Percentiles rank a stretch among this genome's conserved stretches.
Evolutionary conservation across 2,797 vertebrate genomes (phyloP).

Genomic region (Phrynocephalus vlangalii): DNA sequence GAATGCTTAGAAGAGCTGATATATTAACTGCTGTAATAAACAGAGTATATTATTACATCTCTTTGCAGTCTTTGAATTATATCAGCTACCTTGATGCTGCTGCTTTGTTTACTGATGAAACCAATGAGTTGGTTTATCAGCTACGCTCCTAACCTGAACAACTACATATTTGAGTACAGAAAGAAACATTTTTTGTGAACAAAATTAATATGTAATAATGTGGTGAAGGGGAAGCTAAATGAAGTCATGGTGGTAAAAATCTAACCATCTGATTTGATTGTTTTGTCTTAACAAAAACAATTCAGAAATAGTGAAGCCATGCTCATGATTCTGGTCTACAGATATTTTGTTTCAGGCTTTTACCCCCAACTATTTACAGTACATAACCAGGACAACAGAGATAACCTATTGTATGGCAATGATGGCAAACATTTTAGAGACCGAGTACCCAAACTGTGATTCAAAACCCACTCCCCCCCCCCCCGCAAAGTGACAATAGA

Average conservation of each 20-base stretch:
- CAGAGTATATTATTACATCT: conserved; percentile 40
- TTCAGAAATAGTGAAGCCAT: background rate
- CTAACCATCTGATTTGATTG: background rate
- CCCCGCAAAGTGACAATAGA: too few species aligned
- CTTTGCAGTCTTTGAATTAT: background rate
- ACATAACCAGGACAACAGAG: background rate
- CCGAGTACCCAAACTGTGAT: too few species aligned
- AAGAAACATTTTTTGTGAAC: background rate
- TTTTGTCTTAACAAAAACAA: background rate
- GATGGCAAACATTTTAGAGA: too few species aligned
- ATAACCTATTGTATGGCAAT: too few species aligned
- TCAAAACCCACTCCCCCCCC: too few species aligned
- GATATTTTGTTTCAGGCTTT: too few species aligned
- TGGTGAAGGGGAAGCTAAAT: background rate
- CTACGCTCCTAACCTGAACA: conserved; percentile 11
- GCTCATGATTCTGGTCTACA: background rate
- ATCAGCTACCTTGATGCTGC: background rate
- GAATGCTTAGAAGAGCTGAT: conserved; percentile 57
- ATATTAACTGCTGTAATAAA: conserved; percentile 74
- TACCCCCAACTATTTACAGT: background rate
- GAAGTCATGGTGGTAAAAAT: conserved; percentile 10
- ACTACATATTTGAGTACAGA: conserved; percentile 12
- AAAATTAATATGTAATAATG: conserved; percentile 2
- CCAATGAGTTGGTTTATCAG: conserved; percentile 4
- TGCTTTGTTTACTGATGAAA: conserved; percentile 19